Evolutionary conservation across 1,140 invertebrate species (phyloP), one percentile per base, ranked within the genome.

Genomic region (Drosophila rhopaloa): DNA sequence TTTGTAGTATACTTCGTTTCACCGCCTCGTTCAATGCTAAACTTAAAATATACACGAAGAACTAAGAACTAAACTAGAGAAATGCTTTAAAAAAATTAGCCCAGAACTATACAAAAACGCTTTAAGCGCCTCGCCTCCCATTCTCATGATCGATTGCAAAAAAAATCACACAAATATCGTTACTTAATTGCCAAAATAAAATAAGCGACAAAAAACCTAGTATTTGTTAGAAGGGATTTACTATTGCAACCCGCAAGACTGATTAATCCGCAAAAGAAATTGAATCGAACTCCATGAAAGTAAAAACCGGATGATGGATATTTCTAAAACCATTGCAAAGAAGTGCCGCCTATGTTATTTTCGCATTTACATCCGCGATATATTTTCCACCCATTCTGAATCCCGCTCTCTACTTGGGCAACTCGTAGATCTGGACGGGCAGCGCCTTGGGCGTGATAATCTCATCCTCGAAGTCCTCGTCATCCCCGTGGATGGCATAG

Each of bases 391-490:
- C 32, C 47, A 54, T 53, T 35, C 57, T 50, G 62, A 29, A n/a
- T 24, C 5, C 44, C 35, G n/a, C 27, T 51, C 10, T 48, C 62
- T 92, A 92, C 65, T 92, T 91, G 76, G 91, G 91, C 72, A 91
- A 83, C 72, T 92, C 91, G 79, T 90, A 92, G 71, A 86, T 85
- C 55, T 81, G 85, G 77, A 92, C 91, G 79, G 92, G 92, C 66
- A 92, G 66, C 73, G 92, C 91, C 81, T 92, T 91, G 38, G 92
- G 91, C 78, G 92, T 92, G 47, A 92, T 92, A 41, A 92, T 92
- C 78, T 92, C 91, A 81, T 92, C 91, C 59, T 92, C 91, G n/a
- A 91, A 91, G 51, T 91, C 90, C 47, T 91, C 90, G 56, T 92
- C 91, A 27, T 91, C 90, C 37, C 89, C 91, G 57, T 91, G 88